phyloP scores from a whole-genome alignment of 2,113 vertebrate genomes.

The Ailurus styani region DNA sequence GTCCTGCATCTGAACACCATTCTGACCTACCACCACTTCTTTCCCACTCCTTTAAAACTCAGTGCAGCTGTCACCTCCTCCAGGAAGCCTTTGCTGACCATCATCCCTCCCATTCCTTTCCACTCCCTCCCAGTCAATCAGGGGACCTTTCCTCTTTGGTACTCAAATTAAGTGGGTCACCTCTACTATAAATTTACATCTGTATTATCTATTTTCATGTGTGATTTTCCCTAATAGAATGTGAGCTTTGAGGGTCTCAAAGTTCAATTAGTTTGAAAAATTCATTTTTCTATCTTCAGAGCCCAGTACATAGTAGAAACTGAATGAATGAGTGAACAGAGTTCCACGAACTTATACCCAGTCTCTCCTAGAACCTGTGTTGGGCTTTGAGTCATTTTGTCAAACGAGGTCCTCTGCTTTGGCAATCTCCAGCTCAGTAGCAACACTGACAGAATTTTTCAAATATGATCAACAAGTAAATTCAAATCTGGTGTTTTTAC shows the following conservation, averaged over 20 bases:
- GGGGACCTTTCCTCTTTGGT: not conserved
- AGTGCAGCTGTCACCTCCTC: not conserved
- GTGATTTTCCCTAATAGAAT: not conserved
- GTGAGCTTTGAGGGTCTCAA: not conserved
- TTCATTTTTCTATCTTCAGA: not conserved
- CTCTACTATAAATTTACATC: not conserved
- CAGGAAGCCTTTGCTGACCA: not conserved
- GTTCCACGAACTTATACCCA: not conserved
- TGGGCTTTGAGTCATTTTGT: not conserved
- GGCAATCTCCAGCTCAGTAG: not conserved
- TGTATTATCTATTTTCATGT: not conserved
- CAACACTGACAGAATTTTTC: not conserved
- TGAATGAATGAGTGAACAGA: not conserved
- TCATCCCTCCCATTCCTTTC: not conserved
- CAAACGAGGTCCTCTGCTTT: not conserved
- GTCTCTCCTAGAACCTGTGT: not conserved
- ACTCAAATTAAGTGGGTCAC: not conserved
- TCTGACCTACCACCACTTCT: not conserved
- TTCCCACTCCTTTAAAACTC: not conserved
- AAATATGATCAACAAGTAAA: not conserved
- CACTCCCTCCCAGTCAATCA: not conserved
- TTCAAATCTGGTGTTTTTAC: not conserved
- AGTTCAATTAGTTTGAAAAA: conserved; percentile 22
- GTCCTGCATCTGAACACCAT: not conserved
- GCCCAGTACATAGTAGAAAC: not conserved